Base-by-base conservation (phyloP, 2,797 vertebrate genomes). In the Lepus oiostolus region DNA sequence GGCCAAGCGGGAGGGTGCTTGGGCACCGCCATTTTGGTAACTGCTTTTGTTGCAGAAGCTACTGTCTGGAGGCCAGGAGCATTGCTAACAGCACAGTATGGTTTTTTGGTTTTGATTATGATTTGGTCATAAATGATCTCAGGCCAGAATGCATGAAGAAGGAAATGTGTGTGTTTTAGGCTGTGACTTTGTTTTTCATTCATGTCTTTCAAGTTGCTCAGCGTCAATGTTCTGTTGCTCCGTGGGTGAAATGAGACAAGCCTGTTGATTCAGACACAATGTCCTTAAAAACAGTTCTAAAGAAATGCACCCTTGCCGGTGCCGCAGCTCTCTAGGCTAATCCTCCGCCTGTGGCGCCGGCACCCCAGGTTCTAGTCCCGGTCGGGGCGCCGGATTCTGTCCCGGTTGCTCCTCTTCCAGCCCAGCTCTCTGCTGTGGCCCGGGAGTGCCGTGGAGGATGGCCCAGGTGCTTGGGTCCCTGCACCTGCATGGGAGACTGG, bases 231-330 rank as follows among this genome's bases (percentile, higher is more conserved):
- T 62, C 86, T 52, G 0, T 82, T 92, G 60, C 82, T 92, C 47
- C 84, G 22, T 63, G 24, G 35, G 24, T 6, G 0, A 74, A 76
- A 65, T 91, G 38, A 88, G 62, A 87, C 35, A 75, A 65, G 42
- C 38, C 14, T 26, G 26, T 92, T 95, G 71, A 95, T 95, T 71
- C 86, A 50, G 93, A 82, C n/a, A 1, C 38, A 50, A 63, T 35
- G 30, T 95, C 70, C 94, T 93, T 35, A 76, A 58, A 22, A 47
- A 24, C 10, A 10, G 89, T 89, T 82, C 90, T 90, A 63, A 94
- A 97, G 76, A 96, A 95, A 83, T 52, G 32, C 8, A 47, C 42
- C 42, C 42, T 42, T 42, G 42, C 38, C 38, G 38, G 38, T 7
- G 38, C 42, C 42, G 1, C 42, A 1, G 42, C 42, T 47, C 42